Conservation (phyloP, 2,113 vertebrate genomes). For the Paraplagusia blochii region DNA sequence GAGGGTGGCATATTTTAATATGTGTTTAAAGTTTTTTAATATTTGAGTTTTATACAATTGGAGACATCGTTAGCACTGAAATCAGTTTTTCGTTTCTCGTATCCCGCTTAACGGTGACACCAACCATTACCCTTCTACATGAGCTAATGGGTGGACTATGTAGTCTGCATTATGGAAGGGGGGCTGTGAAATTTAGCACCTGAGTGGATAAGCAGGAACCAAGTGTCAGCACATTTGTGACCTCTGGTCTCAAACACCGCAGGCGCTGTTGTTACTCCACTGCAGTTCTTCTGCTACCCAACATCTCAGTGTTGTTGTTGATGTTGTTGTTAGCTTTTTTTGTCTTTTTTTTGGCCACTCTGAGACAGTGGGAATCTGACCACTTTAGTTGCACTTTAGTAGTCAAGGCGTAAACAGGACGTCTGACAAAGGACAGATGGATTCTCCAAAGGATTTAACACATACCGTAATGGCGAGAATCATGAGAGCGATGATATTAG, state of each 20-base stretch:
- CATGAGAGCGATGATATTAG: too few relatives aligned
- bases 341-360: not conserved
- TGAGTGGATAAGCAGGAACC: conserved; percentile 42
- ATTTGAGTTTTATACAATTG: too few relatives aligned
- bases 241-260: not conserved
- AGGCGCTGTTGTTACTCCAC: not conserved
- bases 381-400: too few relatives aligned
- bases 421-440: too few relatives aligned
- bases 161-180: not conserved
- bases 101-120: not conserved
- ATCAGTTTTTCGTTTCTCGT: not conserved
- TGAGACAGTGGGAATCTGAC: too few relatives aligned
- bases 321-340: not conserved
- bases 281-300: conserved; percentile 7
- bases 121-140: not conserved
- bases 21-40: too few relatives aligned
- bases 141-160: not conserved
- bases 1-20: too few relatives aligned
- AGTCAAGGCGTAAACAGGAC: too few relatives aligned
- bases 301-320: not conserved
- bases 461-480: too few relatives aligned
- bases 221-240: conserved; percentile 9
- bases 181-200: conserved; percentile 16
- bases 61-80: too few relatives aligned
- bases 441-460: too few relatives aligned